A percentile compares a stretch with the other conserved stretches of the same genome.
Evolutionary conservation across 2,888 invertebrate species (phyloP).

Genomic region (Zaprionus bogoriensis): DNA sequence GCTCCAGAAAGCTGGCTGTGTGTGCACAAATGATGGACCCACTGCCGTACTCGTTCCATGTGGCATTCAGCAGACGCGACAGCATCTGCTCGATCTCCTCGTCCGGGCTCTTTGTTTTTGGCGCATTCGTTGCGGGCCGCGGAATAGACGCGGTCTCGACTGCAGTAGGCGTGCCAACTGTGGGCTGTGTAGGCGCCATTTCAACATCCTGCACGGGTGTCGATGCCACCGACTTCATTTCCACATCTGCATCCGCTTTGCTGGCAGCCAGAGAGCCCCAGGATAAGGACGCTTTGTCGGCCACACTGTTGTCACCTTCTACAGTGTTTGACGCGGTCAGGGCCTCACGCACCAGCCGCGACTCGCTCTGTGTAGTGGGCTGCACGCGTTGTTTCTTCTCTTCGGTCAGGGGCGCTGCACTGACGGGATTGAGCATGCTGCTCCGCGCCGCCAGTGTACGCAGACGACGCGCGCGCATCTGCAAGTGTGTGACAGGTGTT

Average conservation of each 20-base stretch:
- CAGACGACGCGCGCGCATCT: conserved; percentile 81
- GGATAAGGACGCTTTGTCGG: conserved; percentile 25
- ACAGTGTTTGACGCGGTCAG: conserved; percentile 31
- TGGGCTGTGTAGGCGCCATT: conserved; percentile 80
- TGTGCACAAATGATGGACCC: conserved; percentile 85
- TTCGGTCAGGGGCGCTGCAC: conserved; percentile 12
- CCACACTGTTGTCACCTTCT: conserved; percentile 21
- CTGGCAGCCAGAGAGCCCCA: conserved; percentile 40
- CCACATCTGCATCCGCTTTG: conserved; percentile 75
- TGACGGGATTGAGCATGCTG: conserved; percentile 15
- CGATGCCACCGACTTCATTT: conserved; percentile 72
- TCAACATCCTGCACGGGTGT: conserved; percentile 83
- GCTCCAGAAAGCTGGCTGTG: conserved; percentile 85
- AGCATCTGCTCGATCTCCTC: conserved; percentile 84
- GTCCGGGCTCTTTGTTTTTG: conserved; percentile 73
- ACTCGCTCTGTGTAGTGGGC: conserved; percentile 77
- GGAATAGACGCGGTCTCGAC: not conserved
- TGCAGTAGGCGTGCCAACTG: conserved; percentile 5
- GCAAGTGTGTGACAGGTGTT: conserved; percentile 65
- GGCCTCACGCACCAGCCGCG: conserved; percentile 77
- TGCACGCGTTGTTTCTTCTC: conserved; percentile 46
- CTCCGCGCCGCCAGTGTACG: conserved; percentile 78
- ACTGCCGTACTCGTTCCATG: conserved; percentile 87
- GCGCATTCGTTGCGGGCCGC: not conserved
- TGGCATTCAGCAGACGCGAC: conserved; percentile 88